These are phyloP conservation scores for Tholera decimalis DNA, from an alignment of 2,888 invertebrate genomes.

Conservation along the genomic window DNA sequence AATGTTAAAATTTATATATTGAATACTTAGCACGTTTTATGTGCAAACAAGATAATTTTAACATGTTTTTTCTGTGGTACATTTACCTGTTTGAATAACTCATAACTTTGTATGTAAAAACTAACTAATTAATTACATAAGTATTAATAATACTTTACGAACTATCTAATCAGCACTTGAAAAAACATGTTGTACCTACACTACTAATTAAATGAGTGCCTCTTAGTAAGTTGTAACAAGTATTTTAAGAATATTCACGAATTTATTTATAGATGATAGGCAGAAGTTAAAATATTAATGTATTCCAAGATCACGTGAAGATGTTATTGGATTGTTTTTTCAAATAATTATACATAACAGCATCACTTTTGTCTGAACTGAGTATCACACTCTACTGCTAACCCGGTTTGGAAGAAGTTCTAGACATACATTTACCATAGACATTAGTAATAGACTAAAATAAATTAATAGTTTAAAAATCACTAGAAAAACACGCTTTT, in stretches of 20 bases:
- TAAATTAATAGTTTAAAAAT: no score
- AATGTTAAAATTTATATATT: conserved; percentile 26
- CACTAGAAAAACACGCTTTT: no score
- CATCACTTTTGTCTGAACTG: neutral
- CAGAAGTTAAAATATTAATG: neutral
- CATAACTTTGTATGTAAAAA: conserved; percentile 45
- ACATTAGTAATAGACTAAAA: no score
- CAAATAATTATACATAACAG: neutral
- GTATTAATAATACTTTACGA: conserved; percentile 27
- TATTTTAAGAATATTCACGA: neutral
- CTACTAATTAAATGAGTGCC: neutral
- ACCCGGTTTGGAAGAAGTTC: neutral
- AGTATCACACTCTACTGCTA: no score
- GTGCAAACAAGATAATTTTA: conserved; percentile 33
- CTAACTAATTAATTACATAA: conserved; percentile 29
- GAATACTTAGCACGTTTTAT: conserved; percentile 31
- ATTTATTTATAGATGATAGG: neutral
- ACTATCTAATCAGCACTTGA: conserved; percentile 28
- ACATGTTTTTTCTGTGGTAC: conserved; percentile 18
- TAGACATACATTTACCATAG: no score
- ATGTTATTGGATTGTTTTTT: neutral
- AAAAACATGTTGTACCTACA: neutral
- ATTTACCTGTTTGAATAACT: conserved; percentile 32
- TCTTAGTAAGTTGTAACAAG: neutral
- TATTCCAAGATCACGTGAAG: neutral